phyloP scores from a whole-genome alignment of 2,888 invertebrate genomes.

The Opisthograptis luteolata region DNA sequence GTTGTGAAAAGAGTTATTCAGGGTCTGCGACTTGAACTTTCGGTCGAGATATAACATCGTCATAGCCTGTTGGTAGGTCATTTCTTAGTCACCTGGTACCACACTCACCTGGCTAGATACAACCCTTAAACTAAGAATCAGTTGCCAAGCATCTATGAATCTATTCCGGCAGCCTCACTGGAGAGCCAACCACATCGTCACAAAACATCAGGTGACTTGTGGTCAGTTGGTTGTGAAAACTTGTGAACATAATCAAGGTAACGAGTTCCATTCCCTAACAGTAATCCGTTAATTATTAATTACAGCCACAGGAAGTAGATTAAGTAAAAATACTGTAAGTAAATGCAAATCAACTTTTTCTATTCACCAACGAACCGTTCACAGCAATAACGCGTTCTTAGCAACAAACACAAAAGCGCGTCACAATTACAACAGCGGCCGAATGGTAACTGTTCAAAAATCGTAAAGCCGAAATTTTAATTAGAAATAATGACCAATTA shows the following conservation, averaged over 20 bases:
- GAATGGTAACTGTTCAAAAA: conserved; percentile 45
- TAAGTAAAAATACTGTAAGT: conserved; percentile 7
- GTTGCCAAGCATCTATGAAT: too few species aligned
- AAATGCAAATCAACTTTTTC: conserved; percentile 32
- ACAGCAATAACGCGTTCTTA: conserved; percentile 24
- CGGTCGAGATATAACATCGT: too few species aligned
- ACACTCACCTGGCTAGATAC: too few species aligned
- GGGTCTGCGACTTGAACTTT: too few species aligned
- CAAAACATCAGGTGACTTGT: too few species aligned
- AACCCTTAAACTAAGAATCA: too few species aligned
- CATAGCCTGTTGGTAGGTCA: too few species aligned
- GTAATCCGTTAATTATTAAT: not conserved
- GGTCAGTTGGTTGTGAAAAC: not conserved
- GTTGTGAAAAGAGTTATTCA: too few species aligned
- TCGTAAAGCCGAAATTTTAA: conserved; percentile 55
- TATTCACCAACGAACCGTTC: conserved; percentile 24
- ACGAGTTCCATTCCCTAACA: not conserved
- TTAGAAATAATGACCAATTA: conserved; percentile 62
- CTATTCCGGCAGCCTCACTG: too few species aligned
- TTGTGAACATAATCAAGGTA: not conserved
- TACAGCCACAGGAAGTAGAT: conserved; percentile 7
- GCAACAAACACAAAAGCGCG: conserved; percentile 18
- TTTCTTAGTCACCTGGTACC: too few species aligned
- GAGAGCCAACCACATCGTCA: too few species aligned
- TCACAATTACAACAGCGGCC: conserved; percentile 26